phyloP scores from a whole-genome alignment of 1,140 invertebrate genomes.

The Leptestheria dahalacensis region DNA sequence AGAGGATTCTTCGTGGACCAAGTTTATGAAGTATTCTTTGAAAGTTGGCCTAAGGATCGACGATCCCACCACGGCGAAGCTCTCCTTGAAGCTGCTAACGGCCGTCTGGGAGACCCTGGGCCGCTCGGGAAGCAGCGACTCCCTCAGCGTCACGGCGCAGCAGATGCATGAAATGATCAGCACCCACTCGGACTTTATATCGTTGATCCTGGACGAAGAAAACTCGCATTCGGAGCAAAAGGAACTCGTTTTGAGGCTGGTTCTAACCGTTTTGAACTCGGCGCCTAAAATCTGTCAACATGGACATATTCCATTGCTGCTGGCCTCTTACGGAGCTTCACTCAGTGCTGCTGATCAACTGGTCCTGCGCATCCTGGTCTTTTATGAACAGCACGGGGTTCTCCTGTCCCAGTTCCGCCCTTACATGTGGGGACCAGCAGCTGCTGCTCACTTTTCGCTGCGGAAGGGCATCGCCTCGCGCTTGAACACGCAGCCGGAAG shows the following conservation, averaged over 20 bases:
- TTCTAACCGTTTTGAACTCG: background rate
- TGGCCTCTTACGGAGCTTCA: conserved; percentile 5
- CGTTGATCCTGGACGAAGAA: conserved; percentile 12
- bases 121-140: background rate
- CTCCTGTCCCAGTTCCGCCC: conserved; percentile 35
- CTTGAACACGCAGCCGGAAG: conserved; percentile 49
- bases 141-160: background rate
- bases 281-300: conserved; percentile 5
- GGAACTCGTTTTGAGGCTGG: background rate
- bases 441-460: conserved; percentile 54
- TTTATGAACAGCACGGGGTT: conserved; percentile 42
- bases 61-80: background rate
- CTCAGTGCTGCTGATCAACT: conserved; percentile 5
- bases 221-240: conserved; percentile 4
- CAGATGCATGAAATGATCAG: conserved; percentile 9
- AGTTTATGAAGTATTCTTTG: conserved; percentile 5
- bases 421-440: conserved; percentile 60
- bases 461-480: conserved; percentile 39
- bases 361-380: conserved; percentile 34
- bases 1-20: background rate
- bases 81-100: background rate
- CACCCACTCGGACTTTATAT: conserved; percentile 11
- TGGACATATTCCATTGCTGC: conserved; percentile 5
- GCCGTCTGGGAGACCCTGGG: background rate
- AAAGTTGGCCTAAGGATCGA: background rate